These are phyloP conservation scores for Eurypyga helias DNA, from an alignment of 2,113 vertebrate genomes.

Conservation along the genomic window DNA sequence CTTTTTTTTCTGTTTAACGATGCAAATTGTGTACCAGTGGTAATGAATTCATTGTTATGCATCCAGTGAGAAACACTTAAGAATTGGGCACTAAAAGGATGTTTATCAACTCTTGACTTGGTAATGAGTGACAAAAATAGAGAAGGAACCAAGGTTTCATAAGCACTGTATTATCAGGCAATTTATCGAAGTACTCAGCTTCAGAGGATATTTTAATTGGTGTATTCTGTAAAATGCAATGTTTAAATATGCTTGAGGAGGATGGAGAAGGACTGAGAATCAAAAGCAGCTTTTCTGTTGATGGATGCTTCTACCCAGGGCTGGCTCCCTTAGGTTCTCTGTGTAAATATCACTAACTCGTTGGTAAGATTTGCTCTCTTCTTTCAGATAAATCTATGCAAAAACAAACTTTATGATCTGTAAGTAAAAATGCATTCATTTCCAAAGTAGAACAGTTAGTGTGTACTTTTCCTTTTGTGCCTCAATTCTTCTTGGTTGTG, in stretches of 20 bases:
- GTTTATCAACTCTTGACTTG: constrained; percentile 84
- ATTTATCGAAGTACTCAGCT: constrained; percentile 74
- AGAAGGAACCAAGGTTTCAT: constrained; percentile 70
- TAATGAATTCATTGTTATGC: constrained; percentile 86
- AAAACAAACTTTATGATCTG: constrained; percentile 87
- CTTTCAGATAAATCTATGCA: constrained; percentile 87
- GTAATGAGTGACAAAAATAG: constrained; percentile 82
- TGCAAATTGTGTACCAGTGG: constrained; percentile 86
- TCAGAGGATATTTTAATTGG: constrained; percentile 77
- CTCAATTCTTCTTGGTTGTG: constrained; percentile 86
- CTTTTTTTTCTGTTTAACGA: constrained; percentile 79
- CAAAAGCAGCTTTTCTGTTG: constrained; percentile 71
- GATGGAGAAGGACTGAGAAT: constrained; percentile 70
- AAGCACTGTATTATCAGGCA: constrained; percentile 73
- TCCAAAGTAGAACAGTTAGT: constrained; percentile 90
- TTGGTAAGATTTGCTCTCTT: constrained; percentile 87
- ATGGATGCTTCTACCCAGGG: constrained; percentile 61
- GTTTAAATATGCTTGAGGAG: constrained; percentile 71
- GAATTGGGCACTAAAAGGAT: constrained; percentile 88
- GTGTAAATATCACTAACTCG: constrained; percentile 77
- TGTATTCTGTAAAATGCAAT: constrained; percentile 75
- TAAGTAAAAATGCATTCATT: constrained; percentile 99
- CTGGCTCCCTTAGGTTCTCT: constrained; percentile 76
- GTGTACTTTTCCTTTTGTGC: constrained; percentile 86
- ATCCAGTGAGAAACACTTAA: constrained; percentile 86